Evolutionary conservation across 2,888 invertebrate genomes (phyloP).

Genomic region (Drosophila anomalipes): DNA sequence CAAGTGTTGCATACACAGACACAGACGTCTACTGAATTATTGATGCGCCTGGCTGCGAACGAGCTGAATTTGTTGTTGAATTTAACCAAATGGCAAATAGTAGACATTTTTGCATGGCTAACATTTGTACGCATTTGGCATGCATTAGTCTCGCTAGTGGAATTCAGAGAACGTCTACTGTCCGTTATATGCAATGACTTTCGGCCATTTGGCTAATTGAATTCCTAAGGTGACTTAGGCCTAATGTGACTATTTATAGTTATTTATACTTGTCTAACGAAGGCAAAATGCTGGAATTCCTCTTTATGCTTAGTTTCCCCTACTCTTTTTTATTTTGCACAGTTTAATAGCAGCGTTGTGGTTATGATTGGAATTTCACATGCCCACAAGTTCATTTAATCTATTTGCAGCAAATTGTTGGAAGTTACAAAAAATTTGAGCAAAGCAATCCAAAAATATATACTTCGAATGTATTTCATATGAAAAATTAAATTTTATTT

Average conservation of each 20-base stretch:
- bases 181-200: slow-evolving; percentile 14
- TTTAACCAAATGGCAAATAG: slow-evolving; percentile 29
- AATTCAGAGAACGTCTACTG: slow-evolving; percentile 8
- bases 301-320: neutral
- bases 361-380: neutral
- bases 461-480: neutral
- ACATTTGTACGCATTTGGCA: slow-evolving; percentile 38
- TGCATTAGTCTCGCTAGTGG: slow-evolving; percentile 22
- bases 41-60: slow-evolving; percentile 22
- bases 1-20: slow-evolving; percentile 31
- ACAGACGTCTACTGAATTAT: slow-evolving; percentile 40
- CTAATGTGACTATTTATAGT: slow-evolving; percentile 25
- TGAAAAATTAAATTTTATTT: neutral
- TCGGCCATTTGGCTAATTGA: slow-evolving; percentile 73
- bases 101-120: slow-evolving; percentile 39
- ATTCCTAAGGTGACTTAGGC: slow-evolving; percentile 45
- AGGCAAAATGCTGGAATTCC: slow-evolving; percentile 19
- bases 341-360: neutral
- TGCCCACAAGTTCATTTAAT: slow-evolving; percentile 5
- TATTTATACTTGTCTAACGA: slow-evolving; percentile 24
- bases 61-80: slow-evolving; percentile 20
- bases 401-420: neutral
- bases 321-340: neutral
- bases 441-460: neutral
- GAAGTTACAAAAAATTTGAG: neutral